These are phyloP conservation scores for Acleris sparsana DNA, from an alignment of 2,888 invertebrate species.

Conservation along the genomic window DNA sequence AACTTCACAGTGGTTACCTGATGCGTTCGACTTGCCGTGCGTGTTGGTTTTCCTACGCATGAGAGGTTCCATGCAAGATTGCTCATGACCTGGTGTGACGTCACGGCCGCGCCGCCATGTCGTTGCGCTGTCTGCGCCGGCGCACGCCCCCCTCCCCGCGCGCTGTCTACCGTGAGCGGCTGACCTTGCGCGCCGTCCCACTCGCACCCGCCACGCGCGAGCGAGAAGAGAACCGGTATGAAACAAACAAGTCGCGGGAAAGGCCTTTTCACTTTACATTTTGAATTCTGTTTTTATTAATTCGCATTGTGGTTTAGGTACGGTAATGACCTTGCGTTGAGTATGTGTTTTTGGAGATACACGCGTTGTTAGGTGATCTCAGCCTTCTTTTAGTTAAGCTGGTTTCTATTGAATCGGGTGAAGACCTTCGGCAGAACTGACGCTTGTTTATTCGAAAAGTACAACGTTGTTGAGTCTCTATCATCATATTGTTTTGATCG, in stretches of 20 bases:
- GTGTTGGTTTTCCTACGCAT: slow-evolving; percentile 75
- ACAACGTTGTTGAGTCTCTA: too few species aligned
- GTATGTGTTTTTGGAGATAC: slow-evolving; percentile 40
- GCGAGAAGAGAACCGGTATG: slow-evolving; percentile 63
- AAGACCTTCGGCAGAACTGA: slow-evolving; percentile 11
- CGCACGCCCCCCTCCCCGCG: slow-evolving; percentile 50
- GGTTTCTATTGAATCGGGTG: slow-evolving; percentile 7
- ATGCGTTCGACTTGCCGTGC: slow-evolving; percentile 56
- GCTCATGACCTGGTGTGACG: slow-evolving; percentile 71
- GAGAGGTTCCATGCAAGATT: slow-evolving; percentile 66
- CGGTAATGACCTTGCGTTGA: slow-evolving; percentile 70
- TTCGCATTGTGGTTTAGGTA: slow-evolving; percentile 71
- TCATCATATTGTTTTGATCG: too few species aligned
- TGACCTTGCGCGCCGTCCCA: slow-evolving; percentile 76
- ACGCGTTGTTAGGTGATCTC: slow-evolving; percentile 31
- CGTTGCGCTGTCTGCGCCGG: slow-evolving; percentile 75
- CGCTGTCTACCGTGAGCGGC: slow-evolving; percentile 77
- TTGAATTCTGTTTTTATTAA: slow-evolving; percentile 69
- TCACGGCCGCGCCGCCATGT: slow-evolving; percentile 69
- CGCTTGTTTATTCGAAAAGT: neutral
- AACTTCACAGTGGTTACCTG: slow-evolving; percentile 46
- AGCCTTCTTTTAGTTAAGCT: slow-evolving; percentile 8
- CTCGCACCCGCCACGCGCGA: slow-evolving; percentile 55
- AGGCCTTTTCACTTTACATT: slow-evolving; percentile 76
- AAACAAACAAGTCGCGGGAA: slow-evolving; percentile 74